phyloP scores from a whole-genome alignment of 2,888 invertebrate genomes.

The Acrobasis suavella region DNA sequence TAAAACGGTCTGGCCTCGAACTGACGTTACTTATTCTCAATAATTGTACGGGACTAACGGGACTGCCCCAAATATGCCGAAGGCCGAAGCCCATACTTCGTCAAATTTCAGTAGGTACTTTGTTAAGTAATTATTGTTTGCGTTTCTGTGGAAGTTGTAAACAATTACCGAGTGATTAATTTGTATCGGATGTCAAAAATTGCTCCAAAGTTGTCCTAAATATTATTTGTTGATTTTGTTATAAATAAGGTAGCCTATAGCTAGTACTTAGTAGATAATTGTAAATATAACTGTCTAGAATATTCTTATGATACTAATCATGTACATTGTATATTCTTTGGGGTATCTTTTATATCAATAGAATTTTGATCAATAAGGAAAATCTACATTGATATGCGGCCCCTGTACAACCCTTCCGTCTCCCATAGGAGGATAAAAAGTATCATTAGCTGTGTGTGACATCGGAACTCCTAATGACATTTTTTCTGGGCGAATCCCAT shows the following conservation, averaged over 20 bases:
- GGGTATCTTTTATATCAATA: neutral
- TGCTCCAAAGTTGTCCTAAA: no score
- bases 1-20: neutral
- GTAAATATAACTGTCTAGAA: no score
- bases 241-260: no score
- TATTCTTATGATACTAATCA: no score
- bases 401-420: neutral
- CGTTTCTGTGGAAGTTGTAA: no score
- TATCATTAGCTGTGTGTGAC: constrained; percentile 6
- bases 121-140: neutral
- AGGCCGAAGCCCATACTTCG: neutral
- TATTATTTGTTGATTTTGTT: no score
- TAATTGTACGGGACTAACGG: neutral
- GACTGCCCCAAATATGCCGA: neutral
- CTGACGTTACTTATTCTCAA: constrained; percentile 6
- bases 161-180: no score
- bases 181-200: no score
- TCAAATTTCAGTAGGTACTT: neutral
- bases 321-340: no score
- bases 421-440: constrained; percentile 3
- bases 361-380: neutral
- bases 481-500: constrained; percentile 6
- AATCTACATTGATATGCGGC: neutral
- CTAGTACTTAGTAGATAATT: no score
- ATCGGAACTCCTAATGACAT: constrained; percentile 9